phyloP scores from a whole-genome alignment of 2,888 invertebrate genomes.

The Scotopteryx bipunctaria region DNA sequence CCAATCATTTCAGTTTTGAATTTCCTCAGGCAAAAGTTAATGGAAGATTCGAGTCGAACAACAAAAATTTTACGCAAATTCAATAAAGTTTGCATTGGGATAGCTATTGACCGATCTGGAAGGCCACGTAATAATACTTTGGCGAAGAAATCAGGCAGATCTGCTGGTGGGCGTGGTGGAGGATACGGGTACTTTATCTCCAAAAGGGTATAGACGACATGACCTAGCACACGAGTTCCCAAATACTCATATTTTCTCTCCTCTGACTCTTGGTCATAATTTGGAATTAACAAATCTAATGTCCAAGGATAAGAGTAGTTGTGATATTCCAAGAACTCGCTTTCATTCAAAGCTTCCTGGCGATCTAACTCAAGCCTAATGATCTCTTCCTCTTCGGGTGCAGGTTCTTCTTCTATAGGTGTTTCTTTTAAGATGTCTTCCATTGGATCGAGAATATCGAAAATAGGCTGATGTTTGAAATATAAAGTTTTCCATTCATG shows the following conservation, averaged over 20 bases:
- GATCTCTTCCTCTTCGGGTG: conserved; percentile 67
- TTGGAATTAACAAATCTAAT: conserved; percentile 68
- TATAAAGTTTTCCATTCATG: conserved; percentile 84
- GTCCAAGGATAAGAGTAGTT: conserved; percentile 80
- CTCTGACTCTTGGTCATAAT: conserved; percentile 67
- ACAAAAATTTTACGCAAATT: conserved; percentile 66
- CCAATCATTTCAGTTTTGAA: conserved; percentile 82
- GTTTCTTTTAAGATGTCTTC: conserved; percentile 63
- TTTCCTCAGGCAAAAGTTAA: conserved; percentile 81
- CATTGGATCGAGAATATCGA: conserved; percentile 71
- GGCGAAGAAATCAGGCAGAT: conserved; percentile 62
- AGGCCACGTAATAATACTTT: conserved; percentile 73
- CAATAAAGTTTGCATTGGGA: conserved; percentile 70
- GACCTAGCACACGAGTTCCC: conserved; percentile 74
- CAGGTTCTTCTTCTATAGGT: conserved; percentile 51
- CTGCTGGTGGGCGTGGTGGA: conserved; percentile 56
- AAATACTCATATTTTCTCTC: conserved; percentile 71
- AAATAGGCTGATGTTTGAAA: conserved; percentile 79
- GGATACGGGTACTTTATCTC: conserved; percentile 75
- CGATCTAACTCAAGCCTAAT: conserved; percentile 75
- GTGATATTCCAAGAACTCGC: conserved; percentile 83
- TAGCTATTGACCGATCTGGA: conserved; percentile 64
- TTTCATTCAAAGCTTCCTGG: conserved; percentile 79
- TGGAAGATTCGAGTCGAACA: conserved; percentile 75
- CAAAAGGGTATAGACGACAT: conserved; percentile 79